A percentile compares a stretch with the other conserved stretches of the same genome.
Evolutionary conservation across 2,888 invertebrate species (phyloP).

Genomic region (Strigamia maritima): DNA sequence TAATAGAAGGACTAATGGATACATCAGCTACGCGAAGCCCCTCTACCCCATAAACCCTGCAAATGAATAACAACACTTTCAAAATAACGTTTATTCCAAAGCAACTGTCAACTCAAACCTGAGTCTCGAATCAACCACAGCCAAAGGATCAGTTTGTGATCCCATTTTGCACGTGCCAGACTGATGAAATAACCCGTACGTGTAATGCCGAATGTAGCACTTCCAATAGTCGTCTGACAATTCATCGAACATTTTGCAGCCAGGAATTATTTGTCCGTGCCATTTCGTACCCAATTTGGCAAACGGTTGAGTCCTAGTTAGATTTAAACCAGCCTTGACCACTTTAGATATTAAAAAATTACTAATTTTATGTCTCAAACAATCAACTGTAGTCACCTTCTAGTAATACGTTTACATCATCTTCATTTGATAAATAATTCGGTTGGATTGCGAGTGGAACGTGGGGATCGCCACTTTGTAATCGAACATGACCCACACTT

Average conservation of each 20-base stretch:
- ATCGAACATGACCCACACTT: not conserved
- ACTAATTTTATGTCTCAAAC: not conserved
- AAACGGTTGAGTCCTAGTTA: conserved; percentile 33
- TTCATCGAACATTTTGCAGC: conserved; percentile 31
- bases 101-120: conserved; percentile 15
- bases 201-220: conserved; percentile 40
- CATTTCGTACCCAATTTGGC: conserved; percentile 1
- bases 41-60: conserved; percentile 11
- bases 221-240: conserved; percentile 40
- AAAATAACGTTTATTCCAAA: not conserved
- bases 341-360: not conserved
- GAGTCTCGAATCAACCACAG: conserved; percentile 39
- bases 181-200: conserved; percentile 33
- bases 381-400: conserved; percentile 1
- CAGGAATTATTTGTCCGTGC: conserved; percentile 19
- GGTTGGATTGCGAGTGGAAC: not conserved
- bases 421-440: not conserved
- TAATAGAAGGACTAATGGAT: conserved; percentile 9
- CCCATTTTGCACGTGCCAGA: conserved; percentile 41
- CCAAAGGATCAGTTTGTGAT: conserved; percentile 36
- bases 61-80: not conserved
- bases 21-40: conserved; percentile 1
- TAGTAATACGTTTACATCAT: conserved; percentile 18
- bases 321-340: not conserved
- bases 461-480: conserved; percentile 24